Evolutionary conservation across 2,113 vertebrate species (phyloP), one percentile per base, ranked within the genome.

Genomic region (Morphnarchus princeps): DNA sequence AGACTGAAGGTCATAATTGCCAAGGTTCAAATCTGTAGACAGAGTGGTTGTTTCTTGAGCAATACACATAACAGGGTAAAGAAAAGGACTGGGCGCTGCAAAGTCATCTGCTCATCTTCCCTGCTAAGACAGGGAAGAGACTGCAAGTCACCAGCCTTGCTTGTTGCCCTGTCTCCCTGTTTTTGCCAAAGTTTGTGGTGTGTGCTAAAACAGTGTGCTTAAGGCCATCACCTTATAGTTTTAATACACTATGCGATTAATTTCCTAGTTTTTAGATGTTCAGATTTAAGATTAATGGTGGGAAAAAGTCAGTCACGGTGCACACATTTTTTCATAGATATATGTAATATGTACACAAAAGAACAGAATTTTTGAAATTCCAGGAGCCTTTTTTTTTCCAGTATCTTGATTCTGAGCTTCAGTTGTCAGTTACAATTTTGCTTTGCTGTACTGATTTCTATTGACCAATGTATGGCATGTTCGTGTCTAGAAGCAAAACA

Each of bases 261-360:
- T 87, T 59, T 58, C 59, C 24, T 67, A 50, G 10, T 2, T 9
- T 90, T 73, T 29, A 32, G 36, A 43, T 69, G 43, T 3, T 83
- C 25, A 47, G 9, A 50, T 88, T 31, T 73, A 78, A 83, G n/a
- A 71, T 36, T 31, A 34, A 55, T 42, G 7, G 26, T 50, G 21
- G 32, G 20, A 83, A 29, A 89, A 36, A 16, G 34, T 89, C 38
- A 38, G 13, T 85, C 10, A 7, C 18, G n/a, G 17, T 31, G 25
- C 65, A 49, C 22, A 3, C 1, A 0, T 28, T 43, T 87, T 66
- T 87, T 38, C 17, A 2, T 28, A 19, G 26, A 4, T 40, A 3
- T 0, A 15, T 29, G 26, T 50, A 45, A 19, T 31, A 22, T 2
- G 8, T 54, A 29, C 25, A 36, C 28, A 24, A 67, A 91, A 55